phyloP scores from a whole-genome alignment of 1,140 invertebrate species.

The Lysiphlebus fabarum region DNA sequence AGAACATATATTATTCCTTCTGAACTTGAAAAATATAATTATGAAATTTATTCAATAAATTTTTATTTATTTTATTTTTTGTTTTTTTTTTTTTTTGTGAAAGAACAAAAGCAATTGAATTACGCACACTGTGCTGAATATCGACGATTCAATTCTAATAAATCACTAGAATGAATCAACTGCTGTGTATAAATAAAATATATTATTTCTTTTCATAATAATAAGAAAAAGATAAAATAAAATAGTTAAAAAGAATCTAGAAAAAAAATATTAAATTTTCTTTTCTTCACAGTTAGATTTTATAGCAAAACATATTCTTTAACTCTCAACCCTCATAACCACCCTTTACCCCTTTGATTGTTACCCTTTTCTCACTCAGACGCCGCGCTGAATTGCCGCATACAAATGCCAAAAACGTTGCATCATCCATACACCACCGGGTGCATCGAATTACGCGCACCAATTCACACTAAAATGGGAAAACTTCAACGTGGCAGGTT shows the following conservation, averaged over 20 bases:
- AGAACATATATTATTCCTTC: too few relatives aligned
- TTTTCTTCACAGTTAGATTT: slow-evolving; percentile 6
- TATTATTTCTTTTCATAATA: not conserved
- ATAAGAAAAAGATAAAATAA: not conserved
- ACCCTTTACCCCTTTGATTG: too few relatives aligned
- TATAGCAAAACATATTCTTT: slow-evolving; percentile 14
- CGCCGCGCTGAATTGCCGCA: slow-evolving; percentile 23
- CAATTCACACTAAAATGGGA: slow-evolving; percentile 48
- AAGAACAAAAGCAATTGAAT: slow-evolving; percentile 20
- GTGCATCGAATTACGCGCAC: slow-evolving; percentile 49
- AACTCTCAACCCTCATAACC: too few relatives aligned
- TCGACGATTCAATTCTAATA: slow-evolving; percentile 22
- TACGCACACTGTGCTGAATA: slow-evolving; percentile 21
- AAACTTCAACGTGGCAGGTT: slow-evolving; percentile 36
- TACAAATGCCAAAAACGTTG: slow-evolving; percentile 23
- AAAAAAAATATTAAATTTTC: slow-evolving; percentile 15
- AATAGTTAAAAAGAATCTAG: slow-evolving; percentile 5
- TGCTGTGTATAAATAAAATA: not conserved
- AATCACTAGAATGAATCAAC: slow-evolving; percentile 23
- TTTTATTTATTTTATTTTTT: too few relatives aligned
- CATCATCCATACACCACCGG: slow-evolving; percentile 22
- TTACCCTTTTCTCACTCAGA: slow-evolving; percentile 1
- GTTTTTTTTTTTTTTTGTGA: not conserved
- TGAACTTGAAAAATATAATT: too few relatives aligned
- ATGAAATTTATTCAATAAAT: not conserved